phyloP scores from a whole-genome alignment of 2,888 invertebrate genomes.

The Aromia moschata region DNA sequence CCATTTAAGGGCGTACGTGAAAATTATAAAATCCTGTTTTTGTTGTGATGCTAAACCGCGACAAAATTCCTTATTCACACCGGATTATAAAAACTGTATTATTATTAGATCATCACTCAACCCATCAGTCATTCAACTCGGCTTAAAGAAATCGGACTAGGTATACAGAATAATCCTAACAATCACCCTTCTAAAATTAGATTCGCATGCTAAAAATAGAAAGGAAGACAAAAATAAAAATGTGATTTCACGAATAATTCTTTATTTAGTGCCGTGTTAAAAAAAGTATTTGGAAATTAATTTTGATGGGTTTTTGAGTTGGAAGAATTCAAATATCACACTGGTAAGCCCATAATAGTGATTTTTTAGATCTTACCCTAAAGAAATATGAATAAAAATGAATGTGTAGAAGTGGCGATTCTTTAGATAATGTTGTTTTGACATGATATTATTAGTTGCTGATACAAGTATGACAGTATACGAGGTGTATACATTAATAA shows the following conservation, averaged over 20 bases:
- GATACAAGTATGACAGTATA: no score
- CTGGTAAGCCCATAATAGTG: no score
- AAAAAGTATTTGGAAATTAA: neutral
- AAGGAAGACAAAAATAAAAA: neutral
- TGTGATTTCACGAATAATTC: neutral
- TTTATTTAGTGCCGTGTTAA: neutral
- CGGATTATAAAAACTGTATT: neutral
- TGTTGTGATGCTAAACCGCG: no score
- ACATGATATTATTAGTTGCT: no score
- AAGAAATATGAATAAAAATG: no score
- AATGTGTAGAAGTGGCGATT: no score
- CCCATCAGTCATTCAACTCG: neutral
- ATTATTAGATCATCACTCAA: neutral
- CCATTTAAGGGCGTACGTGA: no score
- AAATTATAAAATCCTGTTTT: no score
- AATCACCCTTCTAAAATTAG: neutral
- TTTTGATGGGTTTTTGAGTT: neutral
- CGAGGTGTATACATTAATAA: no score
- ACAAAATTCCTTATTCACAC: no score
- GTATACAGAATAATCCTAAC: neutral
- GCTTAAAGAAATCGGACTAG: neutral
- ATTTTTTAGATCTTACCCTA: no score
- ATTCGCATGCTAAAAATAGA: neutral
- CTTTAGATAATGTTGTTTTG: no score
- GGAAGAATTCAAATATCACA: neutral